phyloP scores from a whole-genome alignment of 2,797 vertebrate species.

The Anguilla pacifica region DNA sequence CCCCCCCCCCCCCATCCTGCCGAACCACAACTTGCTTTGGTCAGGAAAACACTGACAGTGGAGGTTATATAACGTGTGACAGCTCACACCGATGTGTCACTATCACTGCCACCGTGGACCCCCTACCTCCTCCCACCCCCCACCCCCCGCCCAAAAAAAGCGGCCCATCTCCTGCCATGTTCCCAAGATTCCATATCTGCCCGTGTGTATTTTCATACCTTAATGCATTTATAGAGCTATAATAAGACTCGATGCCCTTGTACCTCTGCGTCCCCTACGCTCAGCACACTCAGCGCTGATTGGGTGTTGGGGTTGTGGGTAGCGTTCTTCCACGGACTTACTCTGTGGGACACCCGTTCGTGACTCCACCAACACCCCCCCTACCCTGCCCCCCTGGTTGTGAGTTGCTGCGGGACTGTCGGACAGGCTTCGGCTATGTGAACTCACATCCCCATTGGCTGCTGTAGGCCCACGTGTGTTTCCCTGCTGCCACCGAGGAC shows the following conservation, averaged over 20 bases:
- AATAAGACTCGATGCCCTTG: background rate
- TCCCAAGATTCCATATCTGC: background rate
- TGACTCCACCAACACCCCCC: background rate
- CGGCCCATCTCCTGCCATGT: background rate
- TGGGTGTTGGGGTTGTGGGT: background rate
- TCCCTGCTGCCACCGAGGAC: background rate
- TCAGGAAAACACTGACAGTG: background rate
- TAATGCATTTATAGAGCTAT: constrained; percentile 3
- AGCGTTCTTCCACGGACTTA: background rate
- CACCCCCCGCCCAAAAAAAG: too few relatives aligned
- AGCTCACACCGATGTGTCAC: background rate
- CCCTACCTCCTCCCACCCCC: background rate
- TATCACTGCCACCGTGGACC: background rate
- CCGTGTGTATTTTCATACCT: constrained; percentile 9
- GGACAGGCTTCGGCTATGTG: background rate
- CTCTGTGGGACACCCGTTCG: background rate
- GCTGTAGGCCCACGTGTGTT: background rate
- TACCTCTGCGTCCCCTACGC: background rate
- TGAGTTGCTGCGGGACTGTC: background rate
- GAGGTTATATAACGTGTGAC: background rate
- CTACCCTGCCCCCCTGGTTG: background rate
- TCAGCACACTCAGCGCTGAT: background rate
- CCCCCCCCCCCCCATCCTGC: constrained; percentile 16
- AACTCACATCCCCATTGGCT: background rate
- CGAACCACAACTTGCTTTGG: background rate